Conservation (phyloP, 37 sponge, comb jelly and placozoan genomes). For the Petrosia ficiformis region DNA sequence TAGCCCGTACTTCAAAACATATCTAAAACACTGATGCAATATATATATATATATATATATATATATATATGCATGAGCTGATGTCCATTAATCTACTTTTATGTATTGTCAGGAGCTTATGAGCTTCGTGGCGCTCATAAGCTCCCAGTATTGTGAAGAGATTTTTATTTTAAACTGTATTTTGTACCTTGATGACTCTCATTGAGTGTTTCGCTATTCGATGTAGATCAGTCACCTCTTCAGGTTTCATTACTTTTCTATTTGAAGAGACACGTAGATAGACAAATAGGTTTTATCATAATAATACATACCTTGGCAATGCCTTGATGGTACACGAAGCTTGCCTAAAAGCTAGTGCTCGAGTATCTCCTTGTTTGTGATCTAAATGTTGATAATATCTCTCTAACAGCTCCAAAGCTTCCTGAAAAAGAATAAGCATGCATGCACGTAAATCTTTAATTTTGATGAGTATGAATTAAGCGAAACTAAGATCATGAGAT, state of each 20-base stretch:
- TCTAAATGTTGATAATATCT: conserved; percentile 29
- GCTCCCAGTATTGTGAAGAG: no score
- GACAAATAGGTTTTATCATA: background rate
- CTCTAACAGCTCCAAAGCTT: conserved; percentile 55
- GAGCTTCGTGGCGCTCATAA: no score
- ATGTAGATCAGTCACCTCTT: conserved; percentile 23
- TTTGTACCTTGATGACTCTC: conserved; percentile 35
- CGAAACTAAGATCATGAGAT: no score
- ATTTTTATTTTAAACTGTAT: background rate
- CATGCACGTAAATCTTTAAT: no score
- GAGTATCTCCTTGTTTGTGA: conserved; percentile 41
- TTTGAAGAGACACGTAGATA: background rate
- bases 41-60: no score
- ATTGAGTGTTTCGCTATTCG: conserved; percentile 42
- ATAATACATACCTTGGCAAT: conserved; percentile 49
- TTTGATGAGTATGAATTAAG: no score
- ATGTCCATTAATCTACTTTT: no score
- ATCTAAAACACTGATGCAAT: no score
- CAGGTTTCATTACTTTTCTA: conserved; percentile 17
- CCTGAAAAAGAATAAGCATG: no score
- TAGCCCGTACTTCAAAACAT: no score
- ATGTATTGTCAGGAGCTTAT: no score
- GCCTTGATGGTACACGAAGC: conserved; percentile 45
- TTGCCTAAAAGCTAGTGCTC: conserved; percentile 44
- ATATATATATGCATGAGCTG: no score